phyloP scores from a whole-genome alignment of 2,797 vertebrate genomes.

The Schizopygopsis malacanthus region DNA sequence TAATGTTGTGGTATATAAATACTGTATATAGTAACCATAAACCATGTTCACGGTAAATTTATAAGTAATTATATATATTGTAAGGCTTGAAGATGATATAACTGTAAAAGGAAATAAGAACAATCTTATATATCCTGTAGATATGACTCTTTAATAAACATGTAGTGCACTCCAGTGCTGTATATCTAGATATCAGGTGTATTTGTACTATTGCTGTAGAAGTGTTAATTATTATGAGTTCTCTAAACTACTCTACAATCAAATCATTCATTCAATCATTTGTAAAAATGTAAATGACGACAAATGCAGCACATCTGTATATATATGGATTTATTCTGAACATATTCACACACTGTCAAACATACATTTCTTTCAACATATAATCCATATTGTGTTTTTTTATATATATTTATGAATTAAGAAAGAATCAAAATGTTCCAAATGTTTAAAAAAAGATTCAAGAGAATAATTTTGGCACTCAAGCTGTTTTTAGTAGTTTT shows the following conservation, averaged over 20 bases:
- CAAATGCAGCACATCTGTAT: neutral
- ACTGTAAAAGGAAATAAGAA: no score
- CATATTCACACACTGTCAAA: conserved; percentile 47
- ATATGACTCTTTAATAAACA: no score
- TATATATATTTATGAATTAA: conserved; percentile 28
- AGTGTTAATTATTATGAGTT: neutral
- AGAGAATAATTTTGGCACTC: conserved; percentile 56
- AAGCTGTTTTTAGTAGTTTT: conserved; percentile 26
- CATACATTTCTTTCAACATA: conserved; percentile 44
- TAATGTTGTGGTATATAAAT: no score
- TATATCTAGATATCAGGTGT: neutral
- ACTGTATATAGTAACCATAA: no score
- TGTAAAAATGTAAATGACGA: neutral
- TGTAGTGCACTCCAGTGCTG: neutral
- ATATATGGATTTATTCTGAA: conserved; percentile 57
- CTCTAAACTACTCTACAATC: neutral
- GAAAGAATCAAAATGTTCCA: conserved; percentile 41
- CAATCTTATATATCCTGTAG: no score
- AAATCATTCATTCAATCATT: neutral
- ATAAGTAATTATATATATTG: no score
- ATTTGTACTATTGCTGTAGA: neutral
- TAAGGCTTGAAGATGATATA: no score
- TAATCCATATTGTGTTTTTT: conserved; percentile 40
- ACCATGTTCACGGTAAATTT: no score
- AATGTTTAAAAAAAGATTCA: conserved; percentile 47